Evolutionary conservation across 2,888 invertebrate genomes (phyloP).

Genomic region (Drosophila lutescens): DNA sequence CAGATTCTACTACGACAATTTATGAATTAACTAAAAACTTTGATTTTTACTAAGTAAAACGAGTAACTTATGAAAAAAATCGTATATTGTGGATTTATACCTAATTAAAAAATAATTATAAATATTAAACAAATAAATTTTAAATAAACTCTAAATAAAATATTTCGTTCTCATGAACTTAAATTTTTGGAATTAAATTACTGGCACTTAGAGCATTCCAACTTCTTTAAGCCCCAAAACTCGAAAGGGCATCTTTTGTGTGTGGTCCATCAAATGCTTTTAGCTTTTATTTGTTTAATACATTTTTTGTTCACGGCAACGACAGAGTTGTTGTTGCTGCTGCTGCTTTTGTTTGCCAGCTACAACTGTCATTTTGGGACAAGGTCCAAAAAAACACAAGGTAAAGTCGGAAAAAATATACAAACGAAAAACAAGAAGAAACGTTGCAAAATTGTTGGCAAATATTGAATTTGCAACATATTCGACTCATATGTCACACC

Average conservation of each 20-base stretch:
- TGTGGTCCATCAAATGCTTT: constrained; percentile 70
- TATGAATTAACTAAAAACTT: too few species aligned
- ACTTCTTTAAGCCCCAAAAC: constrained; percentile 6
- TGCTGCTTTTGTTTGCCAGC: constrained; percentile 56
- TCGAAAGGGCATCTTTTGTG: constrained; percentile 16
- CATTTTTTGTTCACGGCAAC: constrained; percentile 43
- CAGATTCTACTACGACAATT: too few species aligned
- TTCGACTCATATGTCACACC: constrained; percentile 80
- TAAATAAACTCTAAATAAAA: too few species aligned
- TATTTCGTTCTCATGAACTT: too few species aligned
- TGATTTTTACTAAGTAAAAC: too few species aligned
- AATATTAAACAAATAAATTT: too few species aligned
- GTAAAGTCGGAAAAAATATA: constrained; percentile 39
- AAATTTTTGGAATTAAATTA: too few species aligned
- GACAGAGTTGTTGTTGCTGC: constrained; percentile 22
- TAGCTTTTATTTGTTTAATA: constrained; percentile 78
- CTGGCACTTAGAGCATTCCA: constrained; percentile 2
- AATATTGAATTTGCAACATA: constrained; percentile 84
- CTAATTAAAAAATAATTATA: too few species aligned
- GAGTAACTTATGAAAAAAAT: too few species aligned
- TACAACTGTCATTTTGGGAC: constrained; percentile 64
- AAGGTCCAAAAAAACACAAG: constrained; percentile 3
- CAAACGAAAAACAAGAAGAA: constrained; percentile 52
- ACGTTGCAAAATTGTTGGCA: constrained; percentile 82
- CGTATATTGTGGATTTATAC: too few species aligned